Evolutionary conservation across 2,888 invertebrate genomes (phyloP).

Genomic region (Nezara viridula): DNA sequence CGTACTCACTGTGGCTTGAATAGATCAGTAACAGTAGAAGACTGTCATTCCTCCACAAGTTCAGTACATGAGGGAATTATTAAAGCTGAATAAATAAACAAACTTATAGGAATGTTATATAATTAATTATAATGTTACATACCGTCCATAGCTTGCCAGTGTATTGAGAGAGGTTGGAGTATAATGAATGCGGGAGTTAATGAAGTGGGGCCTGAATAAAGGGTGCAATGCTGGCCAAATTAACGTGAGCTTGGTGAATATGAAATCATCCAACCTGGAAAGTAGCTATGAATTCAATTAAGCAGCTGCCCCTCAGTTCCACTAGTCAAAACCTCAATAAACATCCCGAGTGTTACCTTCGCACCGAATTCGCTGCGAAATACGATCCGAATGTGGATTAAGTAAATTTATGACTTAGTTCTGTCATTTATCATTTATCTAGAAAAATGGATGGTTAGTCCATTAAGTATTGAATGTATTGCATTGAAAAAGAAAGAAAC

Average conservation of each 20-base stretch:
- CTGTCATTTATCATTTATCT: neutral
- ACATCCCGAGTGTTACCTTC: neutral
- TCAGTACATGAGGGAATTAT: too few relatives aligned
- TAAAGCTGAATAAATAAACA: too few relatives aligned
- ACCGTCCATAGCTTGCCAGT: neutral
- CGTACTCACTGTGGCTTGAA: too few relatives aligned
- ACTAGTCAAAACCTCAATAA: neutral
- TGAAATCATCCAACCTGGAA: neutral
- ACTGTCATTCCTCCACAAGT: too few relatives aligned
- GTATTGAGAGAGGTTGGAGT: neutral
- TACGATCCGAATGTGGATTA: neutral
- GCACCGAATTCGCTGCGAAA: neutral
- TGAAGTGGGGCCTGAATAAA: slow-evolving; percentile 12
- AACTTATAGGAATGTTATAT: neutral
- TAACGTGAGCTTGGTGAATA: slow-evolving; percentile 9
- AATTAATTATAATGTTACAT: neutral
- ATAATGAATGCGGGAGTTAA: neutral
- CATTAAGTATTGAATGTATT: too few relatives aligned
- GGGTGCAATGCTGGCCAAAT: neutral
- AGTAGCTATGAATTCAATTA: slow-evolving; percentile 9
- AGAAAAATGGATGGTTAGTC: neutral
- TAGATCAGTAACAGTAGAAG: too few relatives aligned
- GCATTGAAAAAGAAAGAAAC: too few relatives aligned
- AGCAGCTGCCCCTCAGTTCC: neutral
- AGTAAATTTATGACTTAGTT: neutral